Base-by-base conservation (phyloP, 92 coral and sea anemone genomes). In the Actinostola sp. region DNA sequence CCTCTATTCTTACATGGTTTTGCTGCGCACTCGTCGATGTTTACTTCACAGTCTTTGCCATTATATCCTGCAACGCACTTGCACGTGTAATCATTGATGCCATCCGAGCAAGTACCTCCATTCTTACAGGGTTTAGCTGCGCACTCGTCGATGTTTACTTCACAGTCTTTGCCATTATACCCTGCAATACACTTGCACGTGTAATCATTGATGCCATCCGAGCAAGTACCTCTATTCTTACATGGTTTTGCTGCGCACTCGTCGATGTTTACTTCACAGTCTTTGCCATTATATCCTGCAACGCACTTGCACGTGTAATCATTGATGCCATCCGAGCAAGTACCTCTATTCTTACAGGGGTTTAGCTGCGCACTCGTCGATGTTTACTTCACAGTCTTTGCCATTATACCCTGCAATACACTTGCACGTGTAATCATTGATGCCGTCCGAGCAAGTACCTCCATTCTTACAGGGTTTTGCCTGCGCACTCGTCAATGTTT, bases 331-430 rank as follows among this genome's bases (percentile, higher is more conserved):
- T 60, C 66, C 23, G 21, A 11, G 35, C 66, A 60, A 29, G 43
- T 60, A 9, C 38, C 66, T 1, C 66, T 24, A 28, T 60, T 27
- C 45, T 60, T 15, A 28, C 66, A 60, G 3, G 66, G 66, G 20
- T 28, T 53, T 20, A 43, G 41, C n/a, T 42, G 52, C 34, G 52
- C 90, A 85, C 20, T 75, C 82, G 51, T 85, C 71, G 31, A 31
- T 53, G 25, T 53, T 53, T 1, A 19, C 30, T 13, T 53, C 59
- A 23, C 59, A 53, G 14, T 53, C 14, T 28, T 53, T 53, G 5
- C 59, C 59, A 6, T 53, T 23, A 23, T 53, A 53, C 6, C 59
- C 59, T 20, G 59, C 26, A 10, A 7, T 20, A 25, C 59, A 53
- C 24, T 7, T 20, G 25, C 59, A 53, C 11, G 24, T 53, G 59